Conservation (phyloP, 2,113 vertebrate species). For the Syrrhaptes paradoxus region DNA sequence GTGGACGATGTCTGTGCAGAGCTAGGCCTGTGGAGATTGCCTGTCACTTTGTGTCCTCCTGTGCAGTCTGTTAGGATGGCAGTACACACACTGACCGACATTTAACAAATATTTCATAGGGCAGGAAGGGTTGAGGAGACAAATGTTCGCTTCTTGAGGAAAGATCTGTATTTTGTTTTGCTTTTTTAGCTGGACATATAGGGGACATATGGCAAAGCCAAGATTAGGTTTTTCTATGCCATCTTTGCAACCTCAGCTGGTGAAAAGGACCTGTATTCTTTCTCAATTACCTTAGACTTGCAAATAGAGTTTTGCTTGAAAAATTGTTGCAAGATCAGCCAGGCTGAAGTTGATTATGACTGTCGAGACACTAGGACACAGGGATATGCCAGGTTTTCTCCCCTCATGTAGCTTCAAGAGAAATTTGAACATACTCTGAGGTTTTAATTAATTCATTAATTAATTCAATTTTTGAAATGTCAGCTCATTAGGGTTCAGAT, state of each 20-base stretch:
- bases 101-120: neutral
- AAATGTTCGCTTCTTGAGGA: neutral
- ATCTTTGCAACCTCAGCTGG: neutral
- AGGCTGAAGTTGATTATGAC: neutral
- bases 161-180: neutral
- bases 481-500: neutral
- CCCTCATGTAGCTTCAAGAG: neutral
- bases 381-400: neutral
- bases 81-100: accelerated
- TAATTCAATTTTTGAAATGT: neutral
- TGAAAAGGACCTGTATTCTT: neutral
- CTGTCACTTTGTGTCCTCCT: neutral
- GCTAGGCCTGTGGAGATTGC: neutral
- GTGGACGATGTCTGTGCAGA: neutral
- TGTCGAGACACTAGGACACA: neutral
- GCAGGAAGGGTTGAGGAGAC: neutral
- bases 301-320: neutral
- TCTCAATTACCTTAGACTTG: neutral
- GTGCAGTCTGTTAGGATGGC: neutral
- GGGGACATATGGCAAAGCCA: neutral
- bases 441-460: neutral
- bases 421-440: neutral
- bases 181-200: neutral
- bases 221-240: neutral
- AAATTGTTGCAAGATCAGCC: neutral